phyloP scores from a whole-genome alignment of 2,113 vertebrate genomes.

The Atlantisia rogersi region DNA sequence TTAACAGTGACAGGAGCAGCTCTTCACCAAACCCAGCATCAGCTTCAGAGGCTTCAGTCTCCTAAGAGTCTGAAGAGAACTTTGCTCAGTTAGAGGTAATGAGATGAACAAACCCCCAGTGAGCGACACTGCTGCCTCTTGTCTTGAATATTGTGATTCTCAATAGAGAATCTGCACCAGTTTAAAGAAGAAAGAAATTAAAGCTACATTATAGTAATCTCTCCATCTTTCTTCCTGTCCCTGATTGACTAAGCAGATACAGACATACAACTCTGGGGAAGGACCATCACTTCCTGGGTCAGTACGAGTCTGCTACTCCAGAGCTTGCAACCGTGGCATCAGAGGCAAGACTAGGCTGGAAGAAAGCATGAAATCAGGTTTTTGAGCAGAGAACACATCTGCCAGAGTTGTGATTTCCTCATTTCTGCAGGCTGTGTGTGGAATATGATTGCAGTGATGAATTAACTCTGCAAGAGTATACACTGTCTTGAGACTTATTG shows the following conservation, averaged over 20 bases:
- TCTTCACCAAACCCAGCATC: not conserved
- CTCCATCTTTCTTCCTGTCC: not conserved
- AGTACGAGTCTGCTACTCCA: not conserved
- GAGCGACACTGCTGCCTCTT: not conserved
- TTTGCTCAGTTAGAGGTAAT: rapidly evolving
- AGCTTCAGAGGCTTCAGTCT: not conserved
- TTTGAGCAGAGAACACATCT: not conserved
- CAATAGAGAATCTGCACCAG: not conserved
- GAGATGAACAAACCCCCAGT: not conserved
- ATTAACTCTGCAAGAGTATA: not conserved
- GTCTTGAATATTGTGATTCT: not conserved
- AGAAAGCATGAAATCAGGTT: not conserved
- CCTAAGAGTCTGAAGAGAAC: not conserved
- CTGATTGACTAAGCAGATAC: not conserved
- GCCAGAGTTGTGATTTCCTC: not conserved
- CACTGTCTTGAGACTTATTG: not conserved
- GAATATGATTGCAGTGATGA: not conserved
- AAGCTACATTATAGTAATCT: not conserved
- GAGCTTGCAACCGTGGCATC: not conserved
- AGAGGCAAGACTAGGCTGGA: not conserved
- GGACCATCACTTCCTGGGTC: not conserved
- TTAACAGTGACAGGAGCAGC: not conserved
- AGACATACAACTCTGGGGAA: not conserved
- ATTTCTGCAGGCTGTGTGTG: not conserved
- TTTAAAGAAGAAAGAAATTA: not conserved